These are phyloP conservation scores for Ranitomeya imitator DNA, from an alignment of 2,113 vertebrate genomes.

Conservation along the genomic window DNA sequence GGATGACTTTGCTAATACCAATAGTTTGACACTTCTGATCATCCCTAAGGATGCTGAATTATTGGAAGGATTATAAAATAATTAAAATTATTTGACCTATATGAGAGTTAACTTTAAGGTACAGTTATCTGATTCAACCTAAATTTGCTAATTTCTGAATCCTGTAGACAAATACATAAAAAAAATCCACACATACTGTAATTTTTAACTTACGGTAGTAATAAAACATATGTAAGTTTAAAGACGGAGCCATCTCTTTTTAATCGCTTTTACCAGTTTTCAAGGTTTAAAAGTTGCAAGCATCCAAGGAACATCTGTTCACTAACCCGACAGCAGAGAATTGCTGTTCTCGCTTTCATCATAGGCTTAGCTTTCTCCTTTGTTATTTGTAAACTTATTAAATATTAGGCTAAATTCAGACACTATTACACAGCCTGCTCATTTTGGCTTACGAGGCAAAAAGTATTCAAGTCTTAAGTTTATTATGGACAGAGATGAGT, in stretches of 20 bases:
- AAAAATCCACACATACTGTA: not conserved
- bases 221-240: not conserved
- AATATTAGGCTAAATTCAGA: constrained; percentile 7
- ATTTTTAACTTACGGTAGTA: not conserved
- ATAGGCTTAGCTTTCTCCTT: not conserved
- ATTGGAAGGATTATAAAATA: not conserved
- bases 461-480: constrained; percentile 19
- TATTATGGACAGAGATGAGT: not conserved
- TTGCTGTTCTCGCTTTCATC: not conserved
- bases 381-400: constrained; percentile 5
- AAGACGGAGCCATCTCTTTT: not conserved
- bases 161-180: not conserved
- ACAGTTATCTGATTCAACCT: no score
- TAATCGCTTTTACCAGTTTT: not conserved
- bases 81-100: no score
- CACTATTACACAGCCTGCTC: not conserved
- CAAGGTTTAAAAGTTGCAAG: not conserved
- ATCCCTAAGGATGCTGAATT: not conserved
- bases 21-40: no score
- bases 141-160: not conserved
- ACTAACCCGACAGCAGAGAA: not conserved
- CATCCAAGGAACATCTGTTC: constrained; percentile 13
- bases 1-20: no score
- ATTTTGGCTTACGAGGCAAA: constrained; percentile 11
- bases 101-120: no score